These are phyloP conservation scores for Polylopha cassiicola DNA, from an alignment of 2,888 invertebrate genomes.

Conservation along the genomic window DNA sequence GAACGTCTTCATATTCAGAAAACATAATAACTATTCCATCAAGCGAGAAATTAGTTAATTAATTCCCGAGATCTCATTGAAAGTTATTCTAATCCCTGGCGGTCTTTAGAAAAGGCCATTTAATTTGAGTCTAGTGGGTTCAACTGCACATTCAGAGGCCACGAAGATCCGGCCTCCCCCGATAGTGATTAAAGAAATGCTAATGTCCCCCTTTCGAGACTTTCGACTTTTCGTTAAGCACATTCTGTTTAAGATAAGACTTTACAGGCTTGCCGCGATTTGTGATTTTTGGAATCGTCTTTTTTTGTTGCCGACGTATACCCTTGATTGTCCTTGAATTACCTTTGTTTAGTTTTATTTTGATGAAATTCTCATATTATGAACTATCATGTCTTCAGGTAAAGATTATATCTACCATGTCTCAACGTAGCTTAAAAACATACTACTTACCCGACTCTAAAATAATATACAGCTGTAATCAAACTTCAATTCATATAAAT, in stretches of 20 bases:
- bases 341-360: no score
- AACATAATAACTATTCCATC: constrained; percentile 26
- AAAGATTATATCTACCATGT: no score
- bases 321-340: no score
- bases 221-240: constrained; percentile 39
- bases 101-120: constrained; percentile 58
- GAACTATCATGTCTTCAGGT: no score
- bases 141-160: constrained; percentile 54
- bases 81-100: constrained; percentile 50
- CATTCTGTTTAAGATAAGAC: constrained; percentile 13
- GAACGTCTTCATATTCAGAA: constrained; percentile 19
- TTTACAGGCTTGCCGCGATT: no score
- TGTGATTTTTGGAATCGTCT: no score
- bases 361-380: no score
- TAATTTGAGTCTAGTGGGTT: constrained; percentile 57
- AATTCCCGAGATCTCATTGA: constrained; percentile 44
- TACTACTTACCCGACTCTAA: no score
- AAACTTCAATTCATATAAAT: no score
- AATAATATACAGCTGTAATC: no score
- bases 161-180: constrained; percentile 45
- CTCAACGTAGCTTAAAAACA: no score
- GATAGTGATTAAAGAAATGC: constrained; percentile 61
- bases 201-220: constrained; percentile 38
- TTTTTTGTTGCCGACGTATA: no score
- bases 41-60: constrained; percentile 53